A percentile compares a stretch with the other conserved stretches of the same genome.
phyloP scores from a whole-genome alignment of 2,113 vertebrate species.

The Elephantulus edwardii region DNA sequence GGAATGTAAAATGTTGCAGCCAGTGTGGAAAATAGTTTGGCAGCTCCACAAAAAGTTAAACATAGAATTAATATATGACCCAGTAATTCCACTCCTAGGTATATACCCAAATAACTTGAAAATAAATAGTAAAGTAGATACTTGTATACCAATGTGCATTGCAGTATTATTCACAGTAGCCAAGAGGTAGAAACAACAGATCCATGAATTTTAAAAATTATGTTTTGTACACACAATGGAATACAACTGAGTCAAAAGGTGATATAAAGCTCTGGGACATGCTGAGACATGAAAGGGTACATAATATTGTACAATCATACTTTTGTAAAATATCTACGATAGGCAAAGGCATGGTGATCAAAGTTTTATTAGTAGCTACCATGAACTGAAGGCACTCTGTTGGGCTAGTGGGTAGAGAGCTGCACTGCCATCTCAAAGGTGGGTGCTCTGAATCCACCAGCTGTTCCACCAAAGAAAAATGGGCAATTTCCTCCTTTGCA shows the following conservation, averaged over 20 bases:
- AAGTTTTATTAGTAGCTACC: not conserved
- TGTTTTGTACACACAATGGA: not conserved
- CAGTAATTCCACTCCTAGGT: not conserved
- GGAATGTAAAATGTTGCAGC: not conserved
- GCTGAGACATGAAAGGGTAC: not conserved
- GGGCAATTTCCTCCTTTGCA: no score
- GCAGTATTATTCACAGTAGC: not conserved
- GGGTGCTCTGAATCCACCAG: no score
- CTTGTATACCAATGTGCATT: not conserved
- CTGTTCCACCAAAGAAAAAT: no score
- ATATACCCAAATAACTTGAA: no score
- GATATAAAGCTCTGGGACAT: not conserved
- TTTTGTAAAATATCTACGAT: not conserved
- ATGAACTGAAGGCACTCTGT: not conserved
- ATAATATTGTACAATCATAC: not conserved
- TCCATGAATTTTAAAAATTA: not conserved
- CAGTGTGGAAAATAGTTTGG: not conserved
- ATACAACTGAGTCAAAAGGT: not conserved
- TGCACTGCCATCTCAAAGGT: no score
- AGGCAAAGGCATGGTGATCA: not conserved
- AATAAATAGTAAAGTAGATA: not conserved
- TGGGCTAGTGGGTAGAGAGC: no score
- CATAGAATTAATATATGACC: not conserved
- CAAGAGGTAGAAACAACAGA: not conserved
- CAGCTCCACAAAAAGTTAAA: not conserved